Percentiles rank a stretch among this genome's conserved stretches.
Conservation (phyloP, 2,888 invertebrate genomes). For the Rhagonycha fulva region DNA sequence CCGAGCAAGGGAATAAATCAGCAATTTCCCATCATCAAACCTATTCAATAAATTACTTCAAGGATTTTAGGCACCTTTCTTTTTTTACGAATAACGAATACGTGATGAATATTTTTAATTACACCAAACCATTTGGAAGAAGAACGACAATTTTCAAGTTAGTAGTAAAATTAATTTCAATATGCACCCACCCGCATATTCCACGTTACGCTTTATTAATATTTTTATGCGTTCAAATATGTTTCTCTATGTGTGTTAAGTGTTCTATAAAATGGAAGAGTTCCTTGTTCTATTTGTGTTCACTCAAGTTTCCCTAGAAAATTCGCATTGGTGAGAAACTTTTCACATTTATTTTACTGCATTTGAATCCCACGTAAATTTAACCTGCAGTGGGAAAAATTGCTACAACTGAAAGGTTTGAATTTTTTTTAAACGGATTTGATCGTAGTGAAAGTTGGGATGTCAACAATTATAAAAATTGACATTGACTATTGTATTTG, state of each 20-base stretch:
- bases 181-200: slow-evolving; percentile 18
- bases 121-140: not conserved
- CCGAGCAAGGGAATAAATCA: slow-evolving; percentile 22
- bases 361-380: not conserved
- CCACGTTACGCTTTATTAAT: not conserved
- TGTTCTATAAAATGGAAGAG: slow-evolving; percentile 3
- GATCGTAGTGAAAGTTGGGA: not conserved
- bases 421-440: not conserved
- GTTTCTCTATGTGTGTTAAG: slow-evolving; percentile 23
- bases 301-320: not conserved
- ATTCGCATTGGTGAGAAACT: not conserved
- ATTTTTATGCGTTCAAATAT: slow-evolving; percentile 18
- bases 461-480: not conserved
- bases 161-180: slow-evolving; percentile 4
- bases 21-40: slow-evolving; percentile 17
- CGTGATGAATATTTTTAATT: slow-evolving; percentile 36
- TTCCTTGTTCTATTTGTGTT: not conserved
- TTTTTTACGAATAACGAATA: slow-evolving; percentile 28
- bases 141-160: not conserved
- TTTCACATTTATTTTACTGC: not conserved
- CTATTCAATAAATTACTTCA: slow-evolving; percentile 35
- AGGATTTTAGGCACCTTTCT: slow-evolving; percentile 31
- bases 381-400: not conserved
- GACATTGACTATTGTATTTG: not conserved
- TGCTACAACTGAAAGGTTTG: not conserved